These are phyloP conservation scores for Hoplostethus atlanticus DNA, from an alignment of 2,797 vertebrate genomes.

Conservation along the genomic window DNA sequence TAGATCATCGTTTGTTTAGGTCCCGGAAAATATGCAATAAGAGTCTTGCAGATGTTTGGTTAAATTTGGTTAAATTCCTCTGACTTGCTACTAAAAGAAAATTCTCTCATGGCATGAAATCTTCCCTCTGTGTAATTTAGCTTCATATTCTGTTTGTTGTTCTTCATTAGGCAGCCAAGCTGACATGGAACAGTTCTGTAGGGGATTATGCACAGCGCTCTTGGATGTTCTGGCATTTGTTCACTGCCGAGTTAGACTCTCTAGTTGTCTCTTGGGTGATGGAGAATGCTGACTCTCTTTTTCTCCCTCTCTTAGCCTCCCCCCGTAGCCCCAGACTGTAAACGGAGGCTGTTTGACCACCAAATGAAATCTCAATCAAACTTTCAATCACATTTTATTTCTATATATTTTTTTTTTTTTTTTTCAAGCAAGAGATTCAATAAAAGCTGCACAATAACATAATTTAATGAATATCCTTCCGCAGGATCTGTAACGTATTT, in stretches of 20 bases:
- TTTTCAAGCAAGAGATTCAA: conserved; percentile 27
- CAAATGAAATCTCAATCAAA: conserved; percentile 33
- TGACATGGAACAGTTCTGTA: conserved; percentile 71
- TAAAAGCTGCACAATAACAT: neutral
- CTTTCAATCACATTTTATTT: conserved; percentile 45
- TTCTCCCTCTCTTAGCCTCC: conserved; percentile 8
- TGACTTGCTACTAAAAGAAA: conserved; percentile 42
- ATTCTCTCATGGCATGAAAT: conserved; percentile 35
- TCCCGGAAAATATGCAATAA: conserved; percentile 63
- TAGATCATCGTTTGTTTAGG: conserved; percentile 72
- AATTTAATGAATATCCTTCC: conserved; percentile 20
- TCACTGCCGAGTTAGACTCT: conserved; percentile 49
- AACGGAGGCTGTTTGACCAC: conserved; percentile 26
- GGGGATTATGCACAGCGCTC: conserved; percentile 52
- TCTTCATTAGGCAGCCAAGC: conserved; percentile 59
- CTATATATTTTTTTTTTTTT: neutral
- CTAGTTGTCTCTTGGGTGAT: conserved; percentile 62
- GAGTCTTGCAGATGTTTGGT: conserved; percentile 73
- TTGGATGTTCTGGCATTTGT: conserved; percentile 52
- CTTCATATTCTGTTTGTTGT: conserved; percentile 71
- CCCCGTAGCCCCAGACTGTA: conserved; percentile 19
- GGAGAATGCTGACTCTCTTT: conserved; percentile 49
- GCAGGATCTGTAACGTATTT: conserved; percentile 21
- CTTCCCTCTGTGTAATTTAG: conserved; percentile 58
- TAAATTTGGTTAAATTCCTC: conserved; percentile 61